Conservation (phyloP, 2,888 invertebrate species). For the Oligia fasciuncula region DNA sequence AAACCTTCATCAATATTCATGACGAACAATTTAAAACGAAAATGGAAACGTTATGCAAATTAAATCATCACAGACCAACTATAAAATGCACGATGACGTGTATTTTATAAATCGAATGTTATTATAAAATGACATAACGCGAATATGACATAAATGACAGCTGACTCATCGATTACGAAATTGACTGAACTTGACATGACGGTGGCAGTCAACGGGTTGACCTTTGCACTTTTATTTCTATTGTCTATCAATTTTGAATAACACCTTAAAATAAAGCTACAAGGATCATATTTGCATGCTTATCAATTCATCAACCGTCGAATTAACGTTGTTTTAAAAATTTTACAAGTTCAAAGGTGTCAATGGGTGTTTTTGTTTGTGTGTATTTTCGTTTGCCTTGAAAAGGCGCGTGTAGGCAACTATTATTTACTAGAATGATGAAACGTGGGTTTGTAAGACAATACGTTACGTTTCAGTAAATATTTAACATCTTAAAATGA, state of each 20-base stretch:
- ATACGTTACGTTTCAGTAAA: too few species aligned
- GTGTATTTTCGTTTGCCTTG: too few species aligned
- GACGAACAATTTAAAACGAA: slow-evolving; percentile 44
- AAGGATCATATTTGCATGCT: slow-evolving; percentile 24
- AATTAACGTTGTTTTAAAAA: slow-evolving; percentile 42
- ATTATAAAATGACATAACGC: slow-evolving; percentile 60
- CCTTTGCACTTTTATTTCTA: slow-evolving; percentile 35
- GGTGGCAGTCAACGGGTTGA: slow-evolving; percentile 53
- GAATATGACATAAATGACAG: slow-evolving; percentile 56
- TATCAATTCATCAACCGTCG: slow-evolving; percentile 3
- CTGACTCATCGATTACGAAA: slow-evolving; percentile 57
- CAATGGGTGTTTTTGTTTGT: slow-evolving; percentile 57
- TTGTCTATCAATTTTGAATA: not conserved
- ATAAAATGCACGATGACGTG: slow-evolving; percentile 56
- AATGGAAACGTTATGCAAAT: slow-evolving; percentile 64
- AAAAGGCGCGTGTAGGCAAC: too few species aligned
- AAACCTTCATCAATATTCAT: slow-evolving; percentile 63
- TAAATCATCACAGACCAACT: slow-evolving; percentile 49
- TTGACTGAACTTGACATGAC: slow-evolving; percentile 64
- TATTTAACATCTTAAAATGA: not conserved
- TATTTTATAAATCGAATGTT: slow-evolving; percentile 49
- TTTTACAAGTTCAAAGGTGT: slow-evolving; percentile 73
- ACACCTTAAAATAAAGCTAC: not conserved
- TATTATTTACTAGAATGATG: too few species aligned
- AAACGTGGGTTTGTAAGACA: too few species aligned